These are phyloP conservation scores for Pseudanteris insignis DNA, from an alignment of 2,888 invertebrate species.

Conservation along the genomic window DNA sequence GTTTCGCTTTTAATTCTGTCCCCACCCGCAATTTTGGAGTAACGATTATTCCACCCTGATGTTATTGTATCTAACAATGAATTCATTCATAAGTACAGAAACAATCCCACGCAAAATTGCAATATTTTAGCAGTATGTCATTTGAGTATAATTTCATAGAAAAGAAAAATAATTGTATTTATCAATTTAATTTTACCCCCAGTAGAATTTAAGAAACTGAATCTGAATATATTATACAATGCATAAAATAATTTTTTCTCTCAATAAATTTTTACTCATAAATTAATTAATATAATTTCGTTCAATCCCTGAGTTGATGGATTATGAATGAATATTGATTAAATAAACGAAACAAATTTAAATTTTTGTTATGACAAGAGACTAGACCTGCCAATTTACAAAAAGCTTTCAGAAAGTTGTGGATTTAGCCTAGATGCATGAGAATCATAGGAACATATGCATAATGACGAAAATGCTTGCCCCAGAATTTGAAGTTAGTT, in stretches of 20 bases:
- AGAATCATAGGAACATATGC: slow-evolving; percentile 45
- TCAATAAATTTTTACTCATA: too few relatives aligned
- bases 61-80: slow-evolving; percentile 15
- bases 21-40: slow-evolving; percentile 41
- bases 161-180: too few relatives aligned
- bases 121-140: too few relatives aligned
- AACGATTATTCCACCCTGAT: slow-evolving; percentile 46
- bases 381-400: slow-evolving; percentile 26
- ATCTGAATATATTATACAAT: too few relatives aligned
- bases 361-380: slow-evolving; percentile 17
- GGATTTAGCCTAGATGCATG: slow-evolving; percentile 37
- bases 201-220: too few relatives aligned
- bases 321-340: background rate
- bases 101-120: slow-evolving; percentile 5
- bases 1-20: slow-evolving; percentile 35
- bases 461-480: slow-evolving; percentile 49
- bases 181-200: too few relatives aligned
- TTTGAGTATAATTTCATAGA: too few relatives aligned
- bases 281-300: too few relatives aligned
- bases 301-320: too few relatives aligned
- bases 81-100: slow-evolving; percentile 47
- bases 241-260: too few relatives aligned
- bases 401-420: slow-evolving; percentile 26
- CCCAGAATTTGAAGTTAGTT: slow-evolving; percentile 46
- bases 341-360: slow-evolving; percentile 12